These are phyloP conservation scores for Molossus molossus DNA, from an alignment of 2,797 vertebrate species.

Conservation along the genomic window DNA sequence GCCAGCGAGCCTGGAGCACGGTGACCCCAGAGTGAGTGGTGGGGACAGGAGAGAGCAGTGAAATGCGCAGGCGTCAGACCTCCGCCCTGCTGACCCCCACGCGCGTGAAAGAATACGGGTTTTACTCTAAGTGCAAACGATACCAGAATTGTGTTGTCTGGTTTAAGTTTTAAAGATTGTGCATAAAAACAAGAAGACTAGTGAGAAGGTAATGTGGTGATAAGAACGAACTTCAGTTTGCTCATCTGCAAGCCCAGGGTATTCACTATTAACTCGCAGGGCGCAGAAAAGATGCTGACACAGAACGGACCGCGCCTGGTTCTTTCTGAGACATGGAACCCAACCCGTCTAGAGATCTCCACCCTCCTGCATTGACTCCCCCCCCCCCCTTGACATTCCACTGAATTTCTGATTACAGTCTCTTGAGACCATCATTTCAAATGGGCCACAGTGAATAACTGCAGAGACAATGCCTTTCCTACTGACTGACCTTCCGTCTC, in stretches of 20 bases:
- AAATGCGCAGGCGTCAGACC: too few species aligned
- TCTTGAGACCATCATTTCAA: background rate
- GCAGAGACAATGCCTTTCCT: background rate
- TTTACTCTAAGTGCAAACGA: background rate
- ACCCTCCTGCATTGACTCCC: background rate
- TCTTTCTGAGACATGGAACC: background rate
- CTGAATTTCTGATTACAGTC: background rate
- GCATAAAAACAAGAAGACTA: background rate
- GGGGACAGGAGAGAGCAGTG: rapidly evolving
- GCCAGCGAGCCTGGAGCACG: background rate
- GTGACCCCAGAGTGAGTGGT: rapidly evolving
- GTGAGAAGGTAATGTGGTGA: background rate
- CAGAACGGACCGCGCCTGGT: background rate
- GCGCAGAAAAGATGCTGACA: background rate
- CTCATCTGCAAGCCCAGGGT: background rate
- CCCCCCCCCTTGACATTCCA: background rate
- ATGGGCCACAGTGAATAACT: background rate
- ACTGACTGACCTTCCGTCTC: background rate
- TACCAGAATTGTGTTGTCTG: background rate
- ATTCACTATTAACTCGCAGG: background rate
- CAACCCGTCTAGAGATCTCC: background rate
- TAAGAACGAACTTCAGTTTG: background rate
- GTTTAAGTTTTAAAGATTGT: background rate
- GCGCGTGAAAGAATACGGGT: too few species aligned
- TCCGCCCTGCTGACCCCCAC: background rate